phyloP scores from a whole-genome alignment of 2,888 invertebrate species.

The Microplitis manilae region DNA sequence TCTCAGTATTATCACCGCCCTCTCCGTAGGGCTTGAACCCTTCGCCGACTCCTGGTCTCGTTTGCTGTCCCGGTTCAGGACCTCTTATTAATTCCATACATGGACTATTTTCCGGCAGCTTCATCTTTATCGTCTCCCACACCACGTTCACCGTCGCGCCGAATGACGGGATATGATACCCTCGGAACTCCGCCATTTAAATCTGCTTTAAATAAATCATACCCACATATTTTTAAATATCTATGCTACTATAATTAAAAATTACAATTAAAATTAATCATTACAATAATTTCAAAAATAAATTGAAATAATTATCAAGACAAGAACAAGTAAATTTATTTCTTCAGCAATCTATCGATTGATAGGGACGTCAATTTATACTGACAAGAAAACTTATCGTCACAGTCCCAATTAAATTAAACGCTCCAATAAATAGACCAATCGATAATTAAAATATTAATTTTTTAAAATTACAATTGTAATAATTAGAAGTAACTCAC shows the following conservation, averaged over 20 bases:
- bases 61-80: slow-evolving; percentile 61
- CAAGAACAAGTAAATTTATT: background rate
- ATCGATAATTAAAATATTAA: background rate
- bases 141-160: slow-evolving; percentile 86
- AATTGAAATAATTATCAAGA: background rate
- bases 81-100: slow-evolving; percentile 71
- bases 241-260: background rate
- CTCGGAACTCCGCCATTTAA: slow-evolving; percentile 77
- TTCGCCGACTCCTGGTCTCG: slow-evolving; percentile 39
- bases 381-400: background rate
- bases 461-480: background rate
- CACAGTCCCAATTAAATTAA: slow-evolving; percentile 19
- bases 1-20: slow-evolving; percentile 69
- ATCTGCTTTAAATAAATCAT: background rate
- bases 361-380: slow-evolving; percentile 9
- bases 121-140: slow-evolving; percentile 85
- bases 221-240: background rate
- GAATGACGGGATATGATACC: slow-evolving; percentile 81
- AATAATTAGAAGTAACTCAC: slow-evolving; percentile 24
- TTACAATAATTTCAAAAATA: slow-evolving; percentile 15
- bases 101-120: slow-evolving; percentile 80
- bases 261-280: slow-evolving; percentile 7
- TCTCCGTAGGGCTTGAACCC: slow-evolving; percentile 64
- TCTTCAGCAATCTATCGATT: slow-evolving; percentile 2
- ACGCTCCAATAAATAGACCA: slow-evolving; percentile 10